Percentiles rank a stretch among this genome's conserved stretches.
Conservation (phyloP, 1,140 invertebrate genomes). For the Megalopta genalis region DNA sequence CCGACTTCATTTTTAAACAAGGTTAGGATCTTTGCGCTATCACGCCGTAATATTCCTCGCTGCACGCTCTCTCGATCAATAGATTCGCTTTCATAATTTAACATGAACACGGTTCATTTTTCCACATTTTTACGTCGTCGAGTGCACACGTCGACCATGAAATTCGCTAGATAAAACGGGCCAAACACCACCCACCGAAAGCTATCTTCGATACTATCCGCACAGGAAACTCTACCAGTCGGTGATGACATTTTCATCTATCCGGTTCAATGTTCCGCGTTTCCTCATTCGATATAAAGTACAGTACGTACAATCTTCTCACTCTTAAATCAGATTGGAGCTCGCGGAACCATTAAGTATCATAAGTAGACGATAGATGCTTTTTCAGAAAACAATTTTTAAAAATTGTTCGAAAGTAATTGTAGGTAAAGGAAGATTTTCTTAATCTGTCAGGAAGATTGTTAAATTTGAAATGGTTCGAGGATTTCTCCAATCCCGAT, state of each 20-base stretch:
- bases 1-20: slow-evolving; percentile 75
- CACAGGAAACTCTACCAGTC: slow-evolving; percentile 49
- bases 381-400: background rate
- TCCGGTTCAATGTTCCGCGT: slow-evolving; percentile 57
- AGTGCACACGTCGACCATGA: background rate
- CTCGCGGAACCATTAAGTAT: background rate
- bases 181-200: slow-evolving; percentile 37
- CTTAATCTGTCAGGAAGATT: too few relatives aligned
- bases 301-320: background rate
- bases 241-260: slow-evolving; percentile 56
- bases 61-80: slow-evolving; percentile 5
- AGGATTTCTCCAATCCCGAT: too few relatives aligned
- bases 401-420: too few relatives aligned
- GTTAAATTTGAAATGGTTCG: too few relatives aligned
- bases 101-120: slow-evolving; percentile 1
- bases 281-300: slow-evolving; percentile 40
- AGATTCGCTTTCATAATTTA: slow-evolving; percentile 16
- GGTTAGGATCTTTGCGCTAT: slow-evolving; percentile 48
- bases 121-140: slow-evolving; percentile 4
- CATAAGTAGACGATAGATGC: background rate
- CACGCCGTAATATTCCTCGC: slow-evolving; percentile 22
- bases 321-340: slow-evolving; percentile 36
- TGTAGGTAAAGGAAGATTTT: too few relatives aligned
- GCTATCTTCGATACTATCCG: slow-evolving; percentile 35
- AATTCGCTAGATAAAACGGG: slow-evolving; percentile 8